Conservation (phyloP, 2,797 vertebrate genomes). For the Lophotriccus pileatus region DNA sequence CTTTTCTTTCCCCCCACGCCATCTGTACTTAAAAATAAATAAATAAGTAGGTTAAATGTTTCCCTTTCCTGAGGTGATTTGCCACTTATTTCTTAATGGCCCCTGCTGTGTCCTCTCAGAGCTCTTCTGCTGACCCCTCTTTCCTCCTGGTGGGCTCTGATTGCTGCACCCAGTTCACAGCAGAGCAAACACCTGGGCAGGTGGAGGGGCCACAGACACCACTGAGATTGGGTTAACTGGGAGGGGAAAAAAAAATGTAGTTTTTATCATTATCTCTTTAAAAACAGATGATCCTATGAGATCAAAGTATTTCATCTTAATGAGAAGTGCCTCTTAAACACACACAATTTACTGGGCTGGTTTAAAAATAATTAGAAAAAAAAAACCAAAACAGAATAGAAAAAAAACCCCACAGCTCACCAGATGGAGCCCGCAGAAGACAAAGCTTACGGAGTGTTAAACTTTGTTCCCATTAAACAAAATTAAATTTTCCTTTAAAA, state of each 20-base stretch:
- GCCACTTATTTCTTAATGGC: not conserved
- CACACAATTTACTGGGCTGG: not conserved
- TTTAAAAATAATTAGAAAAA: constrained; percentile 33
- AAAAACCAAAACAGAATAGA: not conserved
- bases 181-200: not conserved
- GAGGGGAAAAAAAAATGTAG: no score
- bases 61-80: not conserved
- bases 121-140: not conserved
- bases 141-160: not conserved
- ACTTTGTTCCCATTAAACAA: constrained; percentile 46
- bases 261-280: not conserved
- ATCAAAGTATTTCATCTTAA: constrained; percentile 33
- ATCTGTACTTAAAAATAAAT: constrained; percentile 40
- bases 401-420: not conserved
- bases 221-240: not conserved
- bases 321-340: constrained; percentile 24
- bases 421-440: constrained; percentile 9
- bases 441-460: constrained; percentile 22
- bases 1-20: not conserved
- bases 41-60: not conserved
- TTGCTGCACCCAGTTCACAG: not conserved
- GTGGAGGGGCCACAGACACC: not conserved
- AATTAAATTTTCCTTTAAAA: constrained; percentile 50
- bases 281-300: constrained; percentile 11
- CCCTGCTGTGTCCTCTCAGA: not conserved